Base-by-base conservation (phyloP, 92 coral and sea anemone genomes). In the Chrysogorgia sp. region DNA sequence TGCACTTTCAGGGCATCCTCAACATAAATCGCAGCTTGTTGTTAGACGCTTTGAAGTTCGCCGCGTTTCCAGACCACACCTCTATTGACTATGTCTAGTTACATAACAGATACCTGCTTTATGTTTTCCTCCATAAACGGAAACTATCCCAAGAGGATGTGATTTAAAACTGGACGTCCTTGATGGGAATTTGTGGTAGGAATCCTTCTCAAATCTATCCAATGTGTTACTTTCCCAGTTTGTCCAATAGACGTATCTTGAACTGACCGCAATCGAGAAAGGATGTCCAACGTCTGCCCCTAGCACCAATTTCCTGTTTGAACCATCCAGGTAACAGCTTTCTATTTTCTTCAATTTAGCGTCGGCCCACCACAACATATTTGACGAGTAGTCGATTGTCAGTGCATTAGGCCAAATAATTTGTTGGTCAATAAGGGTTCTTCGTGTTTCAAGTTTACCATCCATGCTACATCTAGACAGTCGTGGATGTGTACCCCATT, bases 401-500 rank as follows among this genome's bases (percentile, higher is more conserved):
- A 87, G 32, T 34, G 80, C 91, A 72, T 87, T 87, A 5, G 91
- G 91, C 88, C 91, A 74, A 1, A n/a, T 56, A 5, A 87, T 57
- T 13, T 58, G 37, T 41, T 43, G 4, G 12, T 75, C 63, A 25
- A 80, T 81, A 59, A 87, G 55, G 13, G 82, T 9, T 40, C 22
- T 49, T 74, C 86, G 75, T 17, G 77, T 75, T 26, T 57, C 81
- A 1, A 49, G 50, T 8, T 72, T 72, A 22, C 88, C 91, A 58
- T 65, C 82, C 63, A 83, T 48, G 45, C 77, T 47, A 28, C 81
- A 67, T 20, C 82, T 71, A 49, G 85, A 83, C 15, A 87, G 74
- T 33, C 72, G 84, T 34, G 91, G 85, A 0, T 35, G 33, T 37
- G 21, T 21, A 7, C 91, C 88, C 91, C 91, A 87, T 56, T 83